A percentile compares a stretch with the other conserved stretches of the same genome.
phyloP scores from a whole-genome alignment of 2,797 vertebrate species.

The Aselliscus stoliczkanus region DNA sequence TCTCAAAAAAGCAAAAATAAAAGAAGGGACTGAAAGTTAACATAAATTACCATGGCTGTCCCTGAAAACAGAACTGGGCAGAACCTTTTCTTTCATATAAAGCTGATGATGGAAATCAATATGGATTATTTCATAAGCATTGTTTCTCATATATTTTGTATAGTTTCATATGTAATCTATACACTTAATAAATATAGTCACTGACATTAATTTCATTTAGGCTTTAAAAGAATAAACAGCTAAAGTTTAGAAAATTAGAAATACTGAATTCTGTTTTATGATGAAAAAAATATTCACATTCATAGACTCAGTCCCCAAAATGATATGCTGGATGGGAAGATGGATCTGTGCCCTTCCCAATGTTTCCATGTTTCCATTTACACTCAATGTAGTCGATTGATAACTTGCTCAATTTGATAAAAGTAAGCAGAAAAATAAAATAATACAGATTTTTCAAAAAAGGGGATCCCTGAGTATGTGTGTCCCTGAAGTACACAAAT shows the following conservation, averaged over 20 bases:
- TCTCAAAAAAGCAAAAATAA: constrained; percentile 33
- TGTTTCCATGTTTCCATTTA: background rate
- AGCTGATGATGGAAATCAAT: constrained; percentile 20
- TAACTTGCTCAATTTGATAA: constrained; percentile 9
- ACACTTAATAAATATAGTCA: background rate
- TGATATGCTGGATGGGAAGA: background rate
- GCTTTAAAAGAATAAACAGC: background rate
- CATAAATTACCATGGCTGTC: constrained; percentile 3
- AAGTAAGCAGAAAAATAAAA: constrained; percentile 24
- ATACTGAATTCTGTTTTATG: background rate
- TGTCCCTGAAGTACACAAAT: constrained; percentile 1
- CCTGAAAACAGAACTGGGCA: constrained; percentile 31
- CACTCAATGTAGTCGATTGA: background rate
- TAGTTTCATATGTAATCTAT: constrained; percentile 16
- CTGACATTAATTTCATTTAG: background rate
- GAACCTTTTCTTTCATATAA: constrained; percentile 25
- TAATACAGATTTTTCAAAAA: background rate
- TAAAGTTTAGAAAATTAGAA: constrained; percentile 51
- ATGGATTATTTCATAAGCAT: constrained; percentile 41
- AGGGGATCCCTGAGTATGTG: background rate
- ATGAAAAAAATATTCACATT: background rate
- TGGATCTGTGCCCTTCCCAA: background rate
- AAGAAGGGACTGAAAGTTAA: constrained; percentile 46
- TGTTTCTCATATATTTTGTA: constrained; percentile 37
- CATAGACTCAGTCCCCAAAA: constrained; percentile 29